Evolutionary conservation across 37 sponge, comb jelly and placozoan genomes (phyloP), one percentile per base, ranked within the genome.

Genomic region (Bolinopsis microptera): DNA sequence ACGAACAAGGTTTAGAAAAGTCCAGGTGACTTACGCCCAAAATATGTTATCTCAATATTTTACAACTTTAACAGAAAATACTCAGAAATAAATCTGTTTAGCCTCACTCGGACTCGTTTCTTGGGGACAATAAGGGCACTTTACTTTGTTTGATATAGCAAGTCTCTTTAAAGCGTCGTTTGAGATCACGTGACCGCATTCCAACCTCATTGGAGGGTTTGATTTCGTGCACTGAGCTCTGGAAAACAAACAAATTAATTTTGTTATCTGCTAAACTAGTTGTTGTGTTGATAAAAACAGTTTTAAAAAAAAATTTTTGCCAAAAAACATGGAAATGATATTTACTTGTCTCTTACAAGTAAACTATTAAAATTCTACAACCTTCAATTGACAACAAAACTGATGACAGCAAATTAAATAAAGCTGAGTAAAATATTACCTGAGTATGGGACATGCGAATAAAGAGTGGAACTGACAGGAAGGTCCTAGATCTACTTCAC

Each of bases 121-220:
- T 31, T 94, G 82, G 0, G 99, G 99, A 74, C 98, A 98, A 82
- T 98, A 98, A 0, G 98, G 98, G 93, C 98, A 98, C 92, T 98
- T 98, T 69, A 98, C 93, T 70, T 95, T 96, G 88, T 61, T 69
- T 0, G 69, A 40, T 23, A 80, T 76, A 8, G 80, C 75, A 0
- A 98, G 95, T 76, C 95, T 96, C 93, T 96, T 96, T 93, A 96
- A 93, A 25, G 99, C 97, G 68, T 98, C 99, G 38, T 93, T 93
- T 32, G 97, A 97, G 32, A 98, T 98, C 72, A 96, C 95, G 93
- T 98, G 99, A 0, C 99, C 99, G 93, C 99, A 98, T 13, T 38
- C 30, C 68, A 98, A 92, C 3, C 99, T 92, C 80, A 98, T 96
- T 26, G 99, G 99, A 48, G 96, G 97, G 38, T 97, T 97, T 18